A percentile compares a stretch with the other conserved stretches of the same genome.
Conservation (phyloP, 1,140 invertebrate species). For the Chionoecetes opilio region DNA sequence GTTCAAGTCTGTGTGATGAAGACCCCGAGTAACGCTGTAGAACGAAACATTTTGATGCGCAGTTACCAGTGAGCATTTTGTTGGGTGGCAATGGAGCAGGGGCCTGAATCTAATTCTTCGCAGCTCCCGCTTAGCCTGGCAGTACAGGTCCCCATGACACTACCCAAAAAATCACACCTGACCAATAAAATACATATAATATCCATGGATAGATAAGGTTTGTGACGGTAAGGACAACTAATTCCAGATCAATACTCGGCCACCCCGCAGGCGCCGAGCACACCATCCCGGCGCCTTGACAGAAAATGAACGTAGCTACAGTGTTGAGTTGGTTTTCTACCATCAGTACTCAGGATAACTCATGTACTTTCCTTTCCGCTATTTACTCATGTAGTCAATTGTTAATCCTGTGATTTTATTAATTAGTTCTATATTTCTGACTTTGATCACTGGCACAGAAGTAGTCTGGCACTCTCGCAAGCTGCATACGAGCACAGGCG, state of each 20-base stretch:
- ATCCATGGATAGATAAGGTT: background rate
- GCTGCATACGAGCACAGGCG: too few species aligned
- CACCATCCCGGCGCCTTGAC: background rate
- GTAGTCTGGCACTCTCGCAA: too few species aligned
- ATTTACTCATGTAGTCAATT: too few species aligned
- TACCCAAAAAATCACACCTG: background rate
- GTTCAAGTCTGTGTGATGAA: background rate
- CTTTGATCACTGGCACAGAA: too few species aligned
- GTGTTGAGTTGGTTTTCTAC: background rate
- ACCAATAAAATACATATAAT: background rate
- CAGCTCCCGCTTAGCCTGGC: background rate
- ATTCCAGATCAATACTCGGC: slow-evolving; percentile 36
- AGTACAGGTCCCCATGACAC: background rate
- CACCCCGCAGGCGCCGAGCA: slow-evolving; percentile 46
- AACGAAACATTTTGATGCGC: slow-evolving; percentile 61
- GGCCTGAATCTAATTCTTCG: background rate
- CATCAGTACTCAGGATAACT: background rate
- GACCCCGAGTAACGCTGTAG: background rate
- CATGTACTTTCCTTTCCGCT: background rate
- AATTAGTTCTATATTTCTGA: too few species aligned
- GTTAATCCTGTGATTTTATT: too few species aligned
- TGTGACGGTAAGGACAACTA: background rate
- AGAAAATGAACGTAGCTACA: background rate
- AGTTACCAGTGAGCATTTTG: slow-evolving; percentile 45
- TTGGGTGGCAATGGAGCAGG: background rate